Percentiles rank a stretch among this genome's conserved stretches.
Evolutionary conservation across 1,140 invertebrate genomes (phyloP).

Genomic region (Scaptodrosophila lebanonensis): DNA sequence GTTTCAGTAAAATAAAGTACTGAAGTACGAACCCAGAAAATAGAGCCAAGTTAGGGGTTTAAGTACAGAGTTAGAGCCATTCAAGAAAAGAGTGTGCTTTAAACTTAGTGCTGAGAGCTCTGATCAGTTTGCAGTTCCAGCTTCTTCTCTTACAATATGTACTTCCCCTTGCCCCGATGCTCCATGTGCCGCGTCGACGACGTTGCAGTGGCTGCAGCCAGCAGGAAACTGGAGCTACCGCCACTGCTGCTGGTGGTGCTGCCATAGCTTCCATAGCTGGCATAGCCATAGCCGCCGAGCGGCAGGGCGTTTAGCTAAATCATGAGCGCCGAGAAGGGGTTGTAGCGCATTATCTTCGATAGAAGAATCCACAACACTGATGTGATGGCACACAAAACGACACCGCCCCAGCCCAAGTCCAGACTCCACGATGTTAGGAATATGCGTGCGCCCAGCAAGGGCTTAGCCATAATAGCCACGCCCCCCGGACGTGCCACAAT

Average conservation of each 20-base stretch:
- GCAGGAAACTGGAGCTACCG: constrained; percentile 50
- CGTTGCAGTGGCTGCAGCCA: constrained; percentile 44
- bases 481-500: constrained; percentile 80
- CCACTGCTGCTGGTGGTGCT: constrained; percentile 51
- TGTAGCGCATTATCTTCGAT: constrained; percentile 93
- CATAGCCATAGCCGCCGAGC: constrained; percentile 59
- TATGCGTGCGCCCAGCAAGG: constrained; percentile 81
- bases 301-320: constrained; percentile 79
- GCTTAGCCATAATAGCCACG: constrained; percentile 66
- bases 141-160: too few species aligned
- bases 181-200: constrained; percentile 65
- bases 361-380: constrained; percentile 90
- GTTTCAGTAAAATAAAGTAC: too few species aligned
- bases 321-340: constrained; percentile 85
- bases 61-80: too few species aligned
- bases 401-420: constrained; percentile 89
- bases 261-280: constrained; percentile 46
- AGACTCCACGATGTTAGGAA: constrained; percentile 89
- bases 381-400: constrained; percentile 86
- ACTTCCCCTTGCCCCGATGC: constrained; percentile 55
- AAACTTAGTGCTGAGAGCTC: too few species aligned
- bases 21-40: too few species aligned
- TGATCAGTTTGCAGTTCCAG: too few species aligned
- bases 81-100: too few species aligned
- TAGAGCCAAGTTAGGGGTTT: too few species aligned